These are phyloP conservation scores for Orchesella flavescens DNA, from an alignment of 2,888 invertebrate genomes.

Conservation along the genomic window DNA sequence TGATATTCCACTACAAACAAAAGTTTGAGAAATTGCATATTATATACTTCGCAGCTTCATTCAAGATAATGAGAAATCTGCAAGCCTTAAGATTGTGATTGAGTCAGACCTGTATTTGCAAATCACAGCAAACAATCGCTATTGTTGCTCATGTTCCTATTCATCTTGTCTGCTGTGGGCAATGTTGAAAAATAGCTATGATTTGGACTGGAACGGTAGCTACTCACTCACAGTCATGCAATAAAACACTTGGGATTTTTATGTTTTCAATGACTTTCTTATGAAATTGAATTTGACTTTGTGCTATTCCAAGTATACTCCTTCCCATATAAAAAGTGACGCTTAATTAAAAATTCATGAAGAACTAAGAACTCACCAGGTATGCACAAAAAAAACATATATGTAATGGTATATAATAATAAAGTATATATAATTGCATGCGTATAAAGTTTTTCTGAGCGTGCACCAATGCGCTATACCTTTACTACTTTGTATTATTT, in stretches of 20 bases:
- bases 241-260: neutral
- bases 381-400: neutral
- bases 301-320: neutral
- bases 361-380: neutral
- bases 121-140: too few species aligned
- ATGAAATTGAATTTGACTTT: conserved; percentile 13
- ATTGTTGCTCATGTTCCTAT: neutral
- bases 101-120: too few species aligned
- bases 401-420: neutral
- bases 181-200: neutral
- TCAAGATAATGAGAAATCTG: too few species aligned
- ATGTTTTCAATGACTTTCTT: neutral
- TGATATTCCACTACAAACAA: too few species aligned
- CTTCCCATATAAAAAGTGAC: conserved; percentile 4
- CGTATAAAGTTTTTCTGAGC: too few species aligned
- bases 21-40: too few species aligned
- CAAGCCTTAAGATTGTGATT: too few species aligned
- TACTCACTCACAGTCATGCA: neutral
- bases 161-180: too few species aligned
- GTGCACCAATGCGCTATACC: too few species aligned
- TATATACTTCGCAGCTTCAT: too few species aligned
- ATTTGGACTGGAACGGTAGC: conserved; percentile 14
- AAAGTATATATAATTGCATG: neutral
- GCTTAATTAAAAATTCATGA: conserved; percentile 19
- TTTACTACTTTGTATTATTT: too few species aligned